phyloP scores from a whole-genome alignment of 2,113 vertebrate species.

The Epinephelus cyanopodus region DNA sequence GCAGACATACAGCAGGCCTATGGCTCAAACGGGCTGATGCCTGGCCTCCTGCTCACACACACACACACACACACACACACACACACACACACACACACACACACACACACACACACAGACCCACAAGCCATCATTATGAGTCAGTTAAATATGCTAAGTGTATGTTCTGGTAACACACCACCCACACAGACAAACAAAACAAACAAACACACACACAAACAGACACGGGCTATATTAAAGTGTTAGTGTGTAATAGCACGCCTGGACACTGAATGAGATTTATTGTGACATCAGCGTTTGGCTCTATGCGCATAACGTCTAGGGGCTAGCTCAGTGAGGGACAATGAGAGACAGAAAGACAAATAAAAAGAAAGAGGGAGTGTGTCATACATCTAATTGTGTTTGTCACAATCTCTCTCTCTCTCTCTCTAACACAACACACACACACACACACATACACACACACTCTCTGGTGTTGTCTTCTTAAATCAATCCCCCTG shows the following conservation, averaged over 20 bases:
- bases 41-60: slow-evolving; percentile 31
- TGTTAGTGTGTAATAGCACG: slow-evolving; percentile 42
- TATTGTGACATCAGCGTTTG: slow-evolving; percentile 72
- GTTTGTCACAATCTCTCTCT: slow-evolving; percentile 35
- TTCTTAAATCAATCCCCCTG: slow-evolving; percentile 53
- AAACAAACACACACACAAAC: slow-evolving; percentile 40
- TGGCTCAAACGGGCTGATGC: slow-evolving; percentile 44
- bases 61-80: slow-evolving; percentile 41
- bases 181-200: slow-evolving; percentile 57
- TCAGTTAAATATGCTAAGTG: slow-evolving; percentile 70
- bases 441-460: background rate
- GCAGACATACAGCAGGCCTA: slow-evolving; percentile 39
- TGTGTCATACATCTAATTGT: slow-evolving; percentile 56
- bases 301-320: slow-evolving; percentile 59
- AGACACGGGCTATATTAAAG: slow-evolving; percentile 25
- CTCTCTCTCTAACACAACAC: slow-evolving; percentile 4
- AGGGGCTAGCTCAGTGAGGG: slow-evolving; percentile 16
- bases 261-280: slow-evolving; percentile 58
- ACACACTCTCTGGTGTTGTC: background rate
- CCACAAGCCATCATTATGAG: slow-evolving; percentile 56
- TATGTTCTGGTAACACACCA: slow-evolving; percentile 61
- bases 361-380: slow-evolving; percentile 15
- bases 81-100: slow-evolving; percentile 40
- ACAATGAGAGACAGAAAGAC: slow-evolving; percentile 2
- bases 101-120: slow-evolving; percentile 41